Evolutionary conservation across 2,113 vertebrate genomes (phyloP).

Genomic region (Desmodus rotundus): DNA sequence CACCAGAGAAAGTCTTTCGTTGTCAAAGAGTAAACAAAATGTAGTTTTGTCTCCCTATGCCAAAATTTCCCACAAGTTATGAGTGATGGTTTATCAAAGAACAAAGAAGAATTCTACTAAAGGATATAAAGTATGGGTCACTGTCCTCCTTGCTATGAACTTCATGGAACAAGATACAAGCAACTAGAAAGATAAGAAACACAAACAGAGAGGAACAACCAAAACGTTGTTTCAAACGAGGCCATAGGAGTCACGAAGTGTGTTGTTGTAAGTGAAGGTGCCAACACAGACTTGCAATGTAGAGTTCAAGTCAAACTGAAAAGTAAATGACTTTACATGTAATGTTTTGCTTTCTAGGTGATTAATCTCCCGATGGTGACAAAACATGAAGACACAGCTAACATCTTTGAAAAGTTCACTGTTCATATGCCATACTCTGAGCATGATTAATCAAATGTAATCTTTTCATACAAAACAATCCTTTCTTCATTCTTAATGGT

Average conservation of each 20-base stretch:
- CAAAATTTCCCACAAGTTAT: conserved; percentile 57
- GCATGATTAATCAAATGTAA: conserved; percentile 69
- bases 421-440: conserved; percentile 46
- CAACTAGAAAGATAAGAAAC: conserved; percentile 42
- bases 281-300: conserved; percentile 35
- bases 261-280: conserved; percentile 60
- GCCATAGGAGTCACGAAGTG: conserved; percentile 58
- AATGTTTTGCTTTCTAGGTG: conserved; percentile 73
- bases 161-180: conserved; percentile 50
- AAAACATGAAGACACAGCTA: conserved; percentile 74
- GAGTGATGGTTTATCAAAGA: conserved; percentile 55
- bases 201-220: conserved; percentile 61
- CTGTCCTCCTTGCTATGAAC: conserved; percentile 50
- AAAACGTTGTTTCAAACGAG: conserved; percentile 44
- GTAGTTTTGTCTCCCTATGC: neutral
- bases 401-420: conserved; percentile 60
- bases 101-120: conserved; percentile 50
- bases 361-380: conserved; percentile 64
- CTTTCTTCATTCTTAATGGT: conserved; percentile 66
- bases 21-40: conserved; percentile 21
- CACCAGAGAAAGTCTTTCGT: conserved; percentile 10
- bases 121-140: conserved; percentile 63
- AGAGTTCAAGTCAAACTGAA: conserved; percentile 62
- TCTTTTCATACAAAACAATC: conserved; percentile 60
- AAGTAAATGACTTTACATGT: conserved; percentile 61